Conservation (phyloP, 2,797 vertebrate species). For the Saxicola maurus region DNA sequence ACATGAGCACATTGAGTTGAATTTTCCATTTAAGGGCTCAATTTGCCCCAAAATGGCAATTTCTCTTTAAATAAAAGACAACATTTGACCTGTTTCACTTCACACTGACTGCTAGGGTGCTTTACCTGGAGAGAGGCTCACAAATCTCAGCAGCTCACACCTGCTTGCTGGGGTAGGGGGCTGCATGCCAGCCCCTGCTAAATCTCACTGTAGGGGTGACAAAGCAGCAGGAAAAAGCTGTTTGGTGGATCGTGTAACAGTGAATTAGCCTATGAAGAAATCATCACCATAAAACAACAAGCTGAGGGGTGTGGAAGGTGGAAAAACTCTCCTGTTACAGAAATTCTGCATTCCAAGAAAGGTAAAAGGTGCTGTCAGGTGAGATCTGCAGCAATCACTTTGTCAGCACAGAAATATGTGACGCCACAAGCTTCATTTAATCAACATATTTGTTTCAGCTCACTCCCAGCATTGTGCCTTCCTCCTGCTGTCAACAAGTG, state of each 20-base stretch:
- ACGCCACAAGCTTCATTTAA: not conserved
- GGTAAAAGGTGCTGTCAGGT: not conserved
- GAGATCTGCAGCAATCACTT: not conserved
- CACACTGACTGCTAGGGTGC: too few species aligned
- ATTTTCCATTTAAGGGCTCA: not conserved
- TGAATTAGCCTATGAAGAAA: not conserved
- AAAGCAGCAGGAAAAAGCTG: not conserved
- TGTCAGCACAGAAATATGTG: not conserved
- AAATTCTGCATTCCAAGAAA: slow-evolving; percentile 8
- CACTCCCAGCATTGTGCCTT: not conserved
- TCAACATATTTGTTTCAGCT: not conserved
- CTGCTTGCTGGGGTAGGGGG: not conserved
- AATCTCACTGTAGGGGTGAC: not conserved
- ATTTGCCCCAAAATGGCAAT: not conserved
- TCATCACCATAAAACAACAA: not conserved
- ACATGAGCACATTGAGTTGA: not conserved
- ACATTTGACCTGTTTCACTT: not conserved
- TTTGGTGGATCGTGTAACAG: not conserved
- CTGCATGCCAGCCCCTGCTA: not conserved
- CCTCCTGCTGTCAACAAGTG: not conserved
- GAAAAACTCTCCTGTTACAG: not conserved
- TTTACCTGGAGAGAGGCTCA: not conserved
- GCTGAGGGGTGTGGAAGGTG: not conserved
- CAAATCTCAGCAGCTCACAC: not conserved
- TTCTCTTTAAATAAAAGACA: not conserved